phyloP scores from a whole-genome alignment of 2,113 vertebrate species.

The Cynoglossus semilaevis region DNA sequence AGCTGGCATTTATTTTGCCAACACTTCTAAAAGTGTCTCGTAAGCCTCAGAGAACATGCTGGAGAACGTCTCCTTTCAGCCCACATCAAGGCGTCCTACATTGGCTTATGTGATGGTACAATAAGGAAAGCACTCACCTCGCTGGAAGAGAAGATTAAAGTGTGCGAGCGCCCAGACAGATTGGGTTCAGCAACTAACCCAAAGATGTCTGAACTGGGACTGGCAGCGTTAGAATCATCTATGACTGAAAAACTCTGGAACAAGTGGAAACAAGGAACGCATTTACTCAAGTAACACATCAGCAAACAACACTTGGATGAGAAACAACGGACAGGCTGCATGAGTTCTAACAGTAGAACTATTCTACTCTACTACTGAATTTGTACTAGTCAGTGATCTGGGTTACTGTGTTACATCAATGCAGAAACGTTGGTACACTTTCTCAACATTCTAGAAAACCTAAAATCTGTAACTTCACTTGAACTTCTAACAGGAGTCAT shows the following conservation, averaged over 20 bases:
- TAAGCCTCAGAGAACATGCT: constrained; percentile 64
- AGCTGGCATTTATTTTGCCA: constrained; percentile 44
- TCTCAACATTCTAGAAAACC: no score
- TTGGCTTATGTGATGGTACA: constrained; percentile 62
- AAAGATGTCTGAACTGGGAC: constrained; percentile 86
- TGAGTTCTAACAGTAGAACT: background rate
- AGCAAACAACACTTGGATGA: constrained; percentile 41
- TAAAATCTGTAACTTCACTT: no score
- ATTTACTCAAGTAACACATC: constrained; percentile 76
- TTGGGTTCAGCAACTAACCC: constrained; percentile 91
- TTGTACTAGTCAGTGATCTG: constrained; percentile 4
- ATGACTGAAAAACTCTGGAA: constrained; percentile 93
- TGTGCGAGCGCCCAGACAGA: constrained; percentile 91
- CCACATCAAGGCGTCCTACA: constrained; percentile 50
- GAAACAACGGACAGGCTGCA: constrained; percentile 24
- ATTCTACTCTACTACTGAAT: background rate
- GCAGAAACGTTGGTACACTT: no score
- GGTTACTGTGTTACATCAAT: no score
- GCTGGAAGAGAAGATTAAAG: constrained; percentile 93
- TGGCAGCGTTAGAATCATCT: constrained; percentile 88
- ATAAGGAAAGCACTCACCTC: constrained; percentile 86
- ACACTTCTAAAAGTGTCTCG: constrained; percentile 30
- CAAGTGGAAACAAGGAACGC: constrained; percentile 85
- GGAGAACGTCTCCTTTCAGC: constrained; percentile 65
- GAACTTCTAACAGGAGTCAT: no score